Conservation (phyloP, 2,113 vertebrate genomes). For the Mola mola region DNA sequence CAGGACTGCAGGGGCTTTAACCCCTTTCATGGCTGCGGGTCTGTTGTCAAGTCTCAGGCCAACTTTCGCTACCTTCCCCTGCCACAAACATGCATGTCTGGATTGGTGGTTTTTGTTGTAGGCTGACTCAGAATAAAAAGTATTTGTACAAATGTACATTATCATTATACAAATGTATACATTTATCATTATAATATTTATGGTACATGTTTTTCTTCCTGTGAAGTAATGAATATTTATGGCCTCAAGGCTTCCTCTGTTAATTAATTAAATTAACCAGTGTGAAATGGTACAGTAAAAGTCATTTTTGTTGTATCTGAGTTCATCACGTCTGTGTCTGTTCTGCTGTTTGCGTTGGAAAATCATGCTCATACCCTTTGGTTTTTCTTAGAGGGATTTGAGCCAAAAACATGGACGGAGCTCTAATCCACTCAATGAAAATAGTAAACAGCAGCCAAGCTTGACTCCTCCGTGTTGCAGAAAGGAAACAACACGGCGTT, state of each 20-base stretch:
- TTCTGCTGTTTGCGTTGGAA: slow-evolving; percentile 36
- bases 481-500: slow-evolving; percentile 46
- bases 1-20: slow-evolving; percentile 33
- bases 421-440: slow-evolving; percentile 59
- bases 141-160: slow-evolving; percentile 52
- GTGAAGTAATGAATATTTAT: slow-evolving; percentile 68
- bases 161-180: no score
- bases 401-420: slow-evolving; percentile 53
- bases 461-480: slow-evolving; percentile 34
- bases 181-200: slow-evolving; percentile 68
- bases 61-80: slow-evolving; percentile 34
- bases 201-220: slow-evolving; percentile 62
- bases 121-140: slow-evolving; percentile 27
- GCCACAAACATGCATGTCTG: slow-evolving; percentile 1
- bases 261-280: slow-evolving; percentile 74
- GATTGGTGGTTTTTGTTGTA: slow-evolving; percentile 13
- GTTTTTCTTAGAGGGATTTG: slow-evolving; percentile 53
- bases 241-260: slow-evolving; percentile 55
- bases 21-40: slow-evolving; percentile 4
- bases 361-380: slow-evolving; percentile 31
- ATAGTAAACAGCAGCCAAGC: slow-evolving; percentile 39
- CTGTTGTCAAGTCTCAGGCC: slow-evolving; percentile 13
- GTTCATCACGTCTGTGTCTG: slow-evolving; percentile 45
- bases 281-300: slow-evolving; percentile 66
- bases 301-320: slow-evolving; percentile 62